Base-by-base conservation (phyloP, 2,113 vertebrate genomes). In the Perccottus glenii region DNA sequence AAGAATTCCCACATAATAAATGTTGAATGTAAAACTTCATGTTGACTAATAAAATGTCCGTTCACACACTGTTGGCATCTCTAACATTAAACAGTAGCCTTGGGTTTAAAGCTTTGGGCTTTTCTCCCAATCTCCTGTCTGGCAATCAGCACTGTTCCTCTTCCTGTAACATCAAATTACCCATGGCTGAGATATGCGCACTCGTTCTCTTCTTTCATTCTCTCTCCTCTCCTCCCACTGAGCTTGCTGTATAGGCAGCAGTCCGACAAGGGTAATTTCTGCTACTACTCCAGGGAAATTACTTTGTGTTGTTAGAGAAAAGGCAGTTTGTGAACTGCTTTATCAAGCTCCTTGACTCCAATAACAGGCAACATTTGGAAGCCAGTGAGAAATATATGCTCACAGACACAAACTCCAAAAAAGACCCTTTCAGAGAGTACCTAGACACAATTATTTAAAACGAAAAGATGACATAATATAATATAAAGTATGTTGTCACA, bases 271-370 rank as follows among this genome's bases (percentile, higher is more conserved):
- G 85, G 85, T 87, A 67, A 88, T 90, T 84, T 87, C 78, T 79
- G 70, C 67, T 52, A 11, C 80, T 85, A 85, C 90, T 89, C 87
- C 78, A 64, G 90, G 89, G 87, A 91, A 90, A 91, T 91, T 91
- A 91, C 87, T 89, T 86, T 78, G 78, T 81, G 81, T 85, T 82
- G 77, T 81, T 84, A 80, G 78, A 82, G 78, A 90, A 84, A 86
- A 87, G 71, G 75, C 73, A 75, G 82, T 82, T 87, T 89, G 81
- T 57, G 63, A 87, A 87, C 83, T 70, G 78, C 82, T 91, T 91
- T 79, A 90, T 89, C 88, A 87, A 84, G 77, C 70, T 74, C 52
- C 73, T 80, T 56, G 53, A 77, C 82, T 79, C 67, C 76, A 82
- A 74, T 88, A 85, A 89, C 48, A 48, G 66, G 68, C 67, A 79